Evolutionary conservation across 2,797 vertebrate genomes (phyloP).

Genomic region (Alcedo atthis): DNA sequence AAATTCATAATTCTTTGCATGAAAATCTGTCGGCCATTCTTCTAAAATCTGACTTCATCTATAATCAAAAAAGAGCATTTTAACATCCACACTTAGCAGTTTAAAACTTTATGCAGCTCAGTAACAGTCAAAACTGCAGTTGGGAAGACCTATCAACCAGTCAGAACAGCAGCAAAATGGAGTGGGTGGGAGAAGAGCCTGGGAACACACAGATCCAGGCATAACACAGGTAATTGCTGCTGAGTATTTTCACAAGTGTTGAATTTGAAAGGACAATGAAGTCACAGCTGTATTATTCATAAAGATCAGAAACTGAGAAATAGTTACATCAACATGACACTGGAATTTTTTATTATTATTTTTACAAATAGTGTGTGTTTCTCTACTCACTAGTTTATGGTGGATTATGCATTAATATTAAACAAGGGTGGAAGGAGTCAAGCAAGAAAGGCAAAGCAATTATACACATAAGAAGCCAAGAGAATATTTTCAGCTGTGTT

Average conservation of each 20-base stretch:
- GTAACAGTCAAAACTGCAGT: not conserved
- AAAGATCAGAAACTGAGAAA: not conserved
- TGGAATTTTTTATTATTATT: not conserved
- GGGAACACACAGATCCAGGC: not conserved
- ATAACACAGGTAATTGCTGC: not conserved
- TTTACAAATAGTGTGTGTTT: not conserved
- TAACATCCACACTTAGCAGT: not conserved
- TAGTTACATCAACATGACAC: not conserved
- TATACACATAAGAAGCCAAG: not conserved
- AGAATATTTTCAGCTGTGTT: not conserved
- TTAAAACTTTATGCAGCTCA: not conserved
- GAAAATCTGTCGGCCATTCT: not conserved
- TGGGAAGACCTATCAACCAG: not conserved
- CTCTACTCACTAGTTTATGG: not conserved
- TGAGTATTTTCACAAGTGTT: not conserved
- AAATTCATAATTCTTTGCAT: constrained; percentile 10
- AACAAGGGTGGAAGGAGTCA: not conserved
- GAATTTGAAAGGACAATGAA: not conserved
- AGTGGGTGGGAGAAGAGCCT: not conserved
- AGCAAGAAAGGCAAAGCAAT: not conserved
- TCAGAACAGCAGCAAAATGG: not conserved
- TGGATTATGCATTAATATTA: not conserved
- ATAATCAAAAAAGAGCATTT: not conserved
- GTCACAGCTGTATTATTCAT: not conserved
- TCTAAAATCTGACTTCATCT: not conserved